Percentiles rank a stretch among this genome's conserved stretches.
phyloP scores from a whole-genome alignment of 2,888 invertebrate genomes.

The Polia nebulosa region DNA sequence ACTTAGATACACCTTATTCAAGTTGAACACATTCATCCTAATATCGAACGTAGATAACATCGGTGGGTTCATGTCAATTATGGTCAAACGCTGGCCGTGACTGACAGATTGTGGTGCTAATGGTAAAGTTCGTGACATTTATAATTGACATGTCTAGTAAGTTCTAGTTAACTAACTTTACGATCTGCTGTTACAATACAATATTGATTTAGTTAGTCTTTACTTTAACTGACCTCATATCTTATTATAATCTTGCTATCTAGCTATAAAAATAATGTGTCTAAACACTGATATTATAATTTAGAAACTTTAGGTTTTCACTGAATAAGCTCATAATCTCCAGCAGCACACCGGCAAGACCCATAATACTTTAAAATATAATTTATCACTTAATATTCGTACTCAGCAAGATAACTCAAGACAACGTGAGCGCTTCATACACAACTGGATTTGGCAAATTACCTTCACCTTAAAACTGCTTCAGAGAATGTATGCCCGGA shows the following conservation, averaged over 20 bases:
- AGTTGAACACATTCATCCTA: not conserved
- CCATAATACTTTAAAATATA: constrained; percentile 26
- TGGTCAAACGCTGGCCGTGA: constrained; percentile 14
- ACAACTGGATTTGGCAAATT: constrained; percentile 81
- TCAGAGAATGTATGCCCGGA: constrained; percentile 79
- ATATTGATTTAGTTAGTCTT: too few species aligned
- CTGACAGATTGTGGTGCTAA: constrained; percentile 22
- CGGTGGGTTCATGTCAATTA: constrained; percentile 7
- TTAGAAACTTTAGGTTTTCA: not conserved
- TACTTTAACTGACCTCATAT: not conserved
- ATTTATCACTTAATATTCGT: constrained; percentile 52
- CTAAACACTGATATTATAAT: not conserved
- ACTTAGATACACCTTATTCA: not conserved
- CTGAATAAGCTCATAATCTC: not conserved
- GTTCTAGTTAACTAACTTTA: constrained; percentile 1
- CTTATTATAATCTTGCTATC: too few species aligned
- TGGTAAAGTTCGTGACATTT: constrained; percentile 10
- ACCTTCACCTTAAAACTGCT: constrained; percentile 80
- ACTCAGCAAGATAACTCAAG: constrained; percentile 54
- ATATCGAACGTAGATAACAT: not conserved
- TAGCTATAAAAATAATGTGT: not conserved
- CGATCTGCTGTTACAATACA: not conserved
- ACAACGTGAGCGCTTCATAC: constrained; percentile 72
- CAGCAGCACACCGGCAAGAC: not conserved
- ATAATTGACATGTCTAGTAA: constrained; percentile 10